Conservation (phyloP, 2,888 invertebrate genomes). For the Pasiphila rectangulata region DNA sequence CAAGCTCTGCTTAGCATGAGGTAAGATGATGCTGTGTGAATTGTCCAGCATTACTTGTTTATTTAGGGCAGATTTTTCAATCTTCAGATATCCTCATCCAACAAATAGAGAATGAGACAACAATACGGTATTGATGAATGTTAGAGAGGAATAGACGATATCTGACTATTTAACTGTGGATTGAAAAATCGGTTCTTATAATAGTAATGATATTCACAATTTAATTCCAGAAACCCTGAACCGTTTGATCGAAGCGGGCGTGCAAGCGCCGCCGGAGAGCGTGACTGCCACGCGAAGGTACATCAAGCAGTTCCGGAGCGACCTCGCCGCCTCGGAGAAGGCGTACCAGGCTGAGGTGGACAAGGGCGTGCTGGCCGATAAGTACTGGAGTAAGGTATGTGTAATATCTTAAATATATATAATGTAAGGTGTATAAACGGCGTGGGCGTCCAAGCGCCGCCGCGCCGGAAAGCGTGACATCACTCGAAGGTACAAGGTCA, state of each 20-base stretch:
- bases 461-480: no score
- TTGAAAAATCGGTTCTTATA: not conserved
- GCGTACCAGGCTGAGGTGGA: slow-evolving; percentile 80
- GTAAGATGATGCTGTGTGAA: no score
- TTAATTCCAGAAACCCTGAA: slow-evolving; percentile 56
- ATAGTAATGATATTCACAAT: slow-evolving; percentile 13
- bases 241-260: slow-evolving; percentile 57
- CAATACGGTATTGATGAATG: no score
- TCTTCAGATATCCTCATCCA: no score
- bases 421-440: no score
- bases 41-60: no score
- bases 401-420: not conserved
- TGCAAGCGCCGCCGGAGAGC: slow-evolving; percentile 67
- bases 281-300: slow-evolving; percentile 77
- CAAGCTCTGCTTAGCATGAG: no score
- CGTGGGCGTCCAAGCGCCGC: not conserved
- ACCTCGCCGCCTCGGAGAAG: slow-evolving; percentile 82
- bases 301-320: slow-evolving; percentile 76
- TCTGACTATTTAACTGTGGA: not conserved
- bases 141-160: no score
- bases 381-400: slow-evolving; percentile 89
- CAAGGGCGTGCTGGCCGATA: slow-evolving; percentile 84
- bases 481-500: no score
- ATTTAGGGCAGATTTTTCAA: no score
- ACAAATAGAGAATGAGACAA: no score